Evolutionary conservation across 1,140 invertebrate species (phyloP).

Genomic region (Cotesia glomerata): DNA sequence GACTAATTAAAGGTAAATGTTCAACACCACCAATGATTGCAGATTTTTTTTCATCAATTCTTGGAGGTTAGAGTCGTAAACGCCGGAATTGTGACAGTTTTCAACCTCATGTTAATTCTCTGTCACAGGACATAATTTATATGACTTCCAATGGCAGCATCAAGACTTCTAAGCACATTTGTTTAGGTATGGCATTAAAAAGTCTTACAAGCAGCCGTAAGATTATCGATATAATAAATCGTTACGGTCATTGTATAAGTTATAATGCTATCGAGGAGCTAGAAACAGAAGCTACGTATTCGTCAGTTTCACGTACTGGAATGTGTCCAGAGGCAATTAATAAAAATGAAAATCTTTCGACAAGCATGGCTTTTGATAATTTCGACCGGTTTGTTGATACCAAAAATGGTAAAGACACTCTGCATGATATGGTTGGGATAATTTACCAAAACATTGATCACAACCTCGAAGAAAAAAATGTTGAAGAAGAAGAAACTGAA

Average conservation of each 20-base stretch:
- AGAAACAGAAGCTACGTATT: slow-evolving; percentile 1
- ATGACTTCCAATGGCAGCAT: slow-evolving; percentile 34
- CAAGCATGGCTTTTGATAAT: not conserved
- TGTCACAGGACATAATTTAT: slow-evolving; percentile 34
- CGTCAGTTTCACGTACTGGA: not conserved
- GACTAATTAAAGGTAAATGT: slow-evolving; percentile 38
- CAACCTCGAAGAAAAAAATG: too few species aligned
- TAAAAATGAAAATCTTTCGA: not conserved
- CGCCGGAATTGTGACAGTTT: not conserved
- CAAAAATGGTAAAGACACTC: not conserved
- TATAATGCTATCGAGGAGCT: not conserved
- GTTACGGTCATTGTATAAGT: not conserved
- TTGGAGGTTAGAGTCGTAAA: slow-evolving; percentile 27
- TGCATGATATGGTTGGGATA: slow-evolving; percentile 2
- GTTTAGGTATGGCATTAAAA: not conserved
- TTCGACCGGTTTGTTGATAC: not conserved
- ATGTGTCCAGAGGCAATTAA: not conserved
- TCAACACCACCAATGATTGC: slow-evolving; percentile 17
- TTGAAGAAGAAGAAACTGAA: not conserved
- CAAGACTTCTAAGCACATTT: slow-evolving; percentile 32
- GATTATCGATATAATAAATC: not conserved
- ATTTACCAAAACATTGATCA: not conserved
- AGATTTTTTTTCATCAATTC: slow-evolving; percentile 28
- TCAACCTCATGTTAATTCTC: slow-evolving; percentile 19
- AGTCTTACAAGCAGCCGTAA: not conserved